Percentiles rank a stretch among this genome's conserved stretches.
Conservation (phyloP, 2,113 vertebrate species). For the Leptodactylus fuscus region DNA sequence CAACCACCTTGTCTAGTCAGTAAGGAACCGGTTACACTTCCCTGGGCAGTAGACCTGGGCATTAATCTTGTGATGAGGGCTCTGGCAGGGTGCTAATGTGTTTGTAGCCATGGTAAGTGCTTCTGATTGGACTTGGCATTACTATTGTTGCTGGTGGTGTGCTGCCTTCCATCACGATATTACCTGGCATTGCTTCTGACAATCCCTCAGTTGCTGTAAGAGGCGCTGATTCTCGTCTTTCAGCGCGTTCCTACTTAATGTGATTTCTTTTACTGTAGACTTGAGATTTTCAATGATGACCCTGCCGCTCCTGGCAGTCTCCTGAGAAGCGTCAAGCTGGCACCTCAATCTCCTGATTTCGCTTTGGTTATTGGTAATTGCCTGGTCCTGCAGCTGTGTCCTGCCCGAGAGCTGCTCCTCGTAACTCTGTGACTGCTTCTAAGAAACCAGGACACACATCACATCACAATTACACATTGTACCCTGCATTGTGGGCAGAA, state of each 20-base stretch:
- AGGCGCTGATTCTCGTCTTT: slow-evolving; percentile 78
- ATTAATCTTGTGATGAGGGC: background rate
- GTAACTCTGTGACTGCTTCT: slow-evolving; percentile 72
- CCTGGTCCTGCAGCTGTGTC: slow-evolving; percentile 62
- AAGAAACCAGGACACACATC: slow-evolving; percentile 54
- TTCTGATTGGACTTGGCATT: background rate
- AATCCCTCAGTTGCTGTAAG: slow-evolving; percentile 71
- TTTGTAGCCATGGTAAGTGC: background rate
- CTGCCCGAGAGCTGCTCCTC: slow-evolving; percentile 66
- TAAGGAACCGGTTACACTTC: background rate
- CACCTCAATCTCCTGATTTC: slow-evolving; percentile 56
- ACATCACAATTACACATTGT: slow-evolving; percentile 16
- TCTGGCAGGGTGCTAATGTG: background rate
- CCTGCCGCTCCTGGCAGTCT: slow-evolving; percentile 64
- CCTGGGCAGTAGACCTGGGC: background rate
- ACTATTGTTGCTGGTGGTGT: background rate
- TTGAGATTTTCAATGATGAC: slow-evolving; percentile 74
- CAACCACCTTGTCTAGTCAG: background rate
- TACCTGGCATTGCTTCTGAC: slow-evolving; percentile 76
- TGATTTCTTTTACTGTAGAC: slow-evolving; percentile 73
- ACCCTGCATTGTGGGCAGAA: background rate
- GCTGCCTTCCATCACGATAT: slow-evolving; percentile 16
- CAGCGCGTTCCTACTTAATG: slow-evolving; percentile 70
- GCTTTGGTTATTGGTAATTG: slow-evolving; percentile 56
- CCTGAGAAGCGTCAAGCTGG: slow-evolving; percentile 55